Conservation (phyloP, 92 coral and sea anemone genomes). For the Bergia sp. region DNA sequence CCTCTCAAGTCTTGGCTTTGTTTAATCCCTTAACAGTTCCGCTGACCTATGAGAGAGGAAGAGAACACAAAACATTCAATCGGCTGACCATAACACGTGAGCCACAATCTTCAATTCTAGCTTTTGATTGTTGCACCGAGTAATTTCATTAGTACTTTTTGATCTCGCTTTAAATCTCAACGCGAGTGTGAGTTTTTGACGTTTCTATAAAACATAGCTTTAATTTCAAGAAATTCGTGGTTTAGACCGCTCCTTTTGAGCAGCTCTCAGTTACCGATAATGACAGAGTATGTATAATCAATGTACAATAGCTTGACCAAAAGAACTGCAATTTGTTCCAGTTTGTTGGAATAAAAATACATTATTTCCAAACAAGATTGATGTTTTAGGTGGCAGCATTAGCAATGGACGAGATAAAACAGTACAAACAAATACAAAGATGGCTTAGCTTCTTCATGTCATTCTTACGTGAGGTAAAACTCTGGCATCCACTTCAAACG, state of each 20-base stretch:
- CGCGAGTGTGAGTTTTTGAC: background rate
- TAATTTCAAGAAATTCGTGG: background rate
- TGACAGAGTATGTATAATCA: background rate
- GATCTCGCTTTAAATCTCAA: background rate
- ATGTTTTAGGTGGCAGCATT: background rate
- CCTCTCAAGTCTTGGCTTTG: constrained; percentile 16
- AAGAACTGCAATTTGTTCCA: background rate
- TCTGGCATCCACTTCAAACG: background rate
- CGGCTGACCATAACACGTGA: constrained; percentile 32
- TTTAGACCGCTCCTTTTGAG: background rate
- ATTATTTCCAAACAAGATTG: background rate
- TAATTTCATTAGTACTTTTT: constrained; percentile 11
- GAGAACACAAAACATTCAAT: constrained; percentile 12
- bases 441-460: background rate
- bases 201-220: background rate
- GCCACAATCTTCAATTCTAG: background rate
- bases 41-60: constrained; percentile 31
- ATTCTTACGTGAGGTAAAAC: background rate
- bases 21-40: constrained; percentile 35
- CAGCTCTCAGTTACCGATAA: background rate
- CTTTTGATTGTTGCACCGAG: background rate
- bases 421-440: no score
- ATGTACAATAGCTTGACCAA: background rate
- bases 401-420: background rate
- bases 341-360: background rate